Evolutionary conservation across 2,113 vertebrate genomes (phyloP).

Genomic region (Psophia crepitans): DNA sequence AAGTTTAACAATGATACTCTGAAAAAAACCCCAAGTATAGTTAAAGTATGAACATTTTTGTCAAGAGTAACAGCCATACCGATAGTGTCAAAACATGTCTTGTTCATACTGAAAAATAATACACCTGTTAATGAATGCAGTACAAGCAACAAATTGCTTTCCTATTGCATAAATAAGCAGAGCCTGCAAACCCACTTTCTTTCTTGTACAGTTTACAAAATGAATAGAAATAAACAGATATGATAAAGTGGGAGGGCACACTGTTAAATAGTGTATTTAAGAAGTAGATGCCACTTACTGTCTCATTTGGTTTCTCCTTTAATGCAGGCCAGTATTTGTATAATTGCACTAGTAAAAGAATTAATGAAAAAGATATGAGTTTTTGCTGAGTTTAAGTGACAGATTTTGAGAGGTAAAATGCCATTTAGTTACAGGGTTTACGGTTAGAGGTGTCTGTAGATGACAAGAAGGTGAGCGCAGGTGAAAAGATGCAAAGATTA

Average conservation of each 20-base stretch:
- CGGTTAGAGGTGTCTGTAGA: background rate
- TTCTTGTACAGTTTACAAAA: background rate
- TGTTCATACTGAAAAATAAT: background rate
- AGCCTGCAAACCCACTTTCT: background rate
- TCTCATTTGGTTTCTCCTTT: background rate
- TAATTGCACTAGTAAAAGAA: background rate
- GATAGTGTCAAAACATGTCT: background rate
- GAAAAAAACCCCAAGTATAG: fast-evolving
- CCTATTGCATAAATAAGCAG: background rate
- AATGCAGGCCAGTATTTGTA: background rate
- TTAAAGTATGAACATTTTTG: background rate
- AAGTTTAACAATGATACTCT: background rate
- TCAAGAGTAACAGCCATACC: background rate
- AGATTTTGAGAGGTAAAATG: background rate
- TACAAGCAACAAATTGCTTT: background rate
- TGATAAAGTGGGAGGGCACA: background rate
- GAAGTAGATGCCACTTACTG: background rate
- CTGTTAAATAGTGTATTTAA: background rate
- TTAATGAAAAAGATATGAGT: background rate
- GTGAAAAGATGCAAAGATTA: background rate
- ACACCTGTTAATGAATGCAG: background rate
- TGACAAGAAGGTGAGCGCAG: background rate
- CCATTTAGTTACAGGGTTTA: background rate
- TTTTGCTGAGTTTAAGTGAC: background rate
- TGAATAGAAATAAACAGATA: background rate